Percentiles rank a stretch among this genome's conserved stretches.
Evolutionary conservation across 2,888 invertebrate species (phyloP).

Genomic region (Alcis repandata): DNA sequence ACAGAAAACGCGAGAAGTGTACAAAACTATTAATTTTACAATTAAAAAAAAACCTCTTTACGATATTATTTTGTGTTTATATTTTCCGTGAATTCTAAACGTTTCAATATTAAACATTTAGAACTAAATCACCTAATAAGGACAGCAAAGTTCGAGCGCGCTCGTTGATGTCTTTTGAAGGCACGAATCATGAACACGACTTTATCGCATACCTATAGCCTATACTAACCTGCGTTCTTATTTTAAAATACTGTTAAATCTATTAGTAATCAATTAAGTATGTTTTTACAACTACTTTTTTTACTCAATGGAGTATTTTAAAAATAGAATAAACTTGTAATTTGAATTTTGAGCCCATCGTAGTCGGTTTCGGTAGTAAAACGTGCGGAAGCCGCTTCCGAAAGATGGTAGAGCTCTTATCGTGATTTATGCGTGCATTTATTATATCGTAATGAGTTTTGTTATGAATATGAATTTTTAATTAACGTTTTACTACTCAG

Average conservation of each 20-base stretch:
- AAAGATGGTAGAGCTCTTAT: constrained; percentile 32
- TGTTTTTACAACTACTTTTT: background rate
- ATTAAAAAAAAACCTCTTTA: too few species aligned
- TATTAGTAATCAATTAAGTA: background rate
- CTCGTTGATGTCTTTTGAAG: constrained; percentile 75
- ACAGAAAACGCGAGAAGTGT: too few species aligned
- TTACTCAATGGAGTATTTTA: too few species aligned
- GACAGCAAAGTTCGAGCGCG: constrained; percentile 17
- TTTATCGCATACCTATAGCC: background rate
- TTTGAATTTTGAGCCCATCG: background rate
- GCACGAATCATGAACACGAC: constrained; percentile 25
- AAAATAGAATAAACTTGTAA: background rate
- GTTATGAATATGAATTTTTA: constrained; percentile 4
- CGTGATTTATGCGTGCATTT: constrained; percentile 14
- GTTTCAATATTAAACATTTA: too few species aligned
- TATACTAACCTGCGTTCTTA: too few species aligned
- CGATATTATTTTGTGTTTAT: too few species aligned
- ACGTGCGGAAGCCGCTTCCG: constrained; percentile 42
- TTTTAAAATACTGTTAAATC: background rate
- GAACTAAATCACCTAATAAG: background rate
- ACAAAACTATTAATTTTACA: too few species aligned
- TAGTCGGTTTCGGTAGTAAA: background rate
- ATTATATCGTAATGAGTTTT: constrained; percentile 13
- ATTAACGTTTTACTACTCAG: background rate
- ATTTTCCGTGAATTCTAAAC: too few species aligned